Evolutionary conservation across 2,888 invertebrate species (phyloP), one percentile per base, ranked within the genome.

Genomic region (Nomada ferruginata): DNA sequence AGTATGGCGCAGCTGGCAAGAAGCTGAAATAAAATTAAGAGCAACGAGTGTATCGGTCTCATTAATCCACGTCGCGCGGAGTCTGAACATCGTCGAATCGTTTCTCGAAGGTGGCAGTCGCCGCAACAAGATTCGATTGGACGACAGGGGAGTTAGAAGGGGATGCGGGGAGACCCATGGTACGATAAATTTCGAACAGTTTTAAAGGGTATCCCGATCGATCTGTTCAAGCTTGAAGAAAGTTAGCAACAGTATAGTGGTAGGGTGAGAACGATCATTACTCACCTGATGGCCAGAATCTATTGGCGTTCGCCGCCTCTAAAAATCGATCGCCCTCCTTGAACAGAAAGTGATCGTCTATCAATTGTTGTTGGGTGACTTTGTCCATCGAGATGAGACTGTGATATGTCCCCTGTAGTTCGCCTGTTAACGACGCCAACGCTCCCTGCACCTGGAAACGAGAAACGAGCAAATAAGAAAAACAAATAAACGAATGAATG

Each of bases 281-380:
- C 90, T 89, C 82, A 92, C 95, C 96, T 63, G 94, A 94, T 71
- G 97, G 96, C 96, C 97, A 96, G 93, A 95, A 96, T 78, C 96
- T 95, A 92, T 95, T 96, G 78, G 95, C 95, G 75, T 95, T 95
- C 66, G 96, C 95, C 63, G 95, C 94, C 84, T 94, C 94, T 64
- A 95, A 91, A 89, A 94, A 94, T 79, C 94, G 93, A 92, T 96
- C 95, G n/a, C 95, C 95, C 85, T 96, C 95, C 91, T 95, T 95
- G 94, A 96, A 96, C 69, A 96, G 94, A 91, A 96, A 95, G 89
- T 95, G 95, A 79, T 96, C 95, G 86, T 95, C 95, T 81, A 95
- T 95, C 92, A 96, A 94, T 89, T 95, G 94, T 85, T 95, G 94
- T 90, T 96, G 95, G 26, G 94, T 95, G 63, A 95, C 95, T 84